These are phyloP conservation scores for Heterocephalus glaber DNA, from an alignment of 2,113 vertebrate species.

Conservation along the genomic window DNA sequence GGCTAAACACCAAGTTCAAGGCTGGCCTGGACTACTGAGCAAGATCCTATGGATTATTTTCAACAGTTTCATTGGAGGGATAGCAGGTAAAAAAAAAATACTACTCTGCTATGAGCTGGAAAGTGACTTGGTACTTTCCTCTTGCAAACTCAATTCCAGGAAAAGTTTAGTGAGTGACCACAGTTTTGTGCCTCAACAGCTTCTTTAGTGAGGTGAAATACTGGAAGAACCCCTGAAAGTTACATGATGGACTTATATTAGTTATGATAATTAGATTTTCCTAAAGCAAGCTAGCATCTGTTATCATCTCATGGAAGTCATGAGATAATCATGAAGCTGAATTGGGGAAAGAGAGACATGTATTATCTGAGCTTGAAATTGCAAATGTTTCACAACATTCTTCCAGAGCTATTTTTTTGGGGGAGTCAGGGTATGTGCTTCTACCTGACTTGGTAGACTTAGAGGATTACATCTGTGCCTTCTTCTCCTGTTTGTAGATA, in stretches of 20 bases:
- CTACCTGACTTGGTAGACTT: slow-evolving; percentile 86
- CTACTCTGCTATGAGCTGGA: slow-evolving; percentile 3
- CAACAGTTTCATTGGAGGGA: neutral
- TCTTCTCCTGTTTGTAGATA: slow-evolving; percentile 77
- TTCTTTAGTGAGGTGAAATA: neutral
- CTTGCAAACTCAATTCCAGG: neutral
- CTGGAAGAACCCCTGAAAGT: neutral
- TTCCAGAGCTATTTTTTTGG: neutral
- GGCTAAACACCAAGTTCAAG: neutral
- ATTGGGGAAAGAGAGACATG: neutral
- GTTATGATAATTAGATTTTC: neutral
- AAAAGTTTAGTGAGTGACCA: neutral
- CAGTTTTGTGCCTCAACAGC: neutral
- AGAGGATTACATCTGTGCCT: slow-evolving; percentile 53
- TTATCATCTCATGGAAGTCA: neutral
- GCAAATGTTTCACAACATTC: neutral
- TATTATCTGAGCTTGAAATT: neutral
- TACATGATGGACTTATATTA: neutral
- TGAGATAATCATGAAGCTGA: slow-evolving; percentile 28
- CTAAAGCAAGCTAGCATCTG: slow-evolving; percentile 19
- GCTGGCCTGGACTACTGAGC: neutral
- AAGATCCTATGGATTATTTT: slow-evolving; percentile 11
- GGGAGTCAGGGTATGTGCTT: neutral
- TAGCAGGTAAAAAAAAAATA: neutral
- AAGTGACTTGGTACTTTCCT: slow-evolving; percentile 30